Evolutionary conservation across 2,113 vertebrate species (phyloP).

Genomic region (Nerophis lumbriciformis): DNA sequence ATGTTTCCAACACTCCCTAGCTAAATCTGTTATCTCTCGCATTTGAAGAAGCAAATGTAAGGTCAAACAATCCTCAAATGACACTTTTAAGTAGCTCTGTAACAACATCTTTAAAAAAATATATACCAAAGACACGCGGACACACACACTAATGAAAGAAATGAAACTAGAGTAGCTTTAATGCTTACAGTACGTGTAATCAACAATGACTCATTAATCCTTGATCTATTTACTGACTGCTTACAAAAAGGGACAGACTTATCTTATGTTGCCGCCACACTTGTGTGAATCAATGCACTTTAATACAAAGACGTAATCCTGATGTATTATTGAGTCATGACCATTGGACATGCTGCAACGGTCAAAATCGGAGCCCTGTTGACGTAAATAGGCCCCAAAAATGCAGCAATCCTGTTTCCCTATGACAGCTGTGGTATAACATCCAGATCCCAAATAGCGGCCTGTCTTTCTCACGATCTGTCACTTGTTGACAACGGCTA

Average conservation of each 20-base stretch:
- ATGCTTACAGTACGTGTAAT: background rate
- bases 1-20: too few relatives aligned
- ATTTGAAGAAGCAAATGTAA: too few relatives aligned
- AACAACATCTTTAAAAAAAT: background rate
- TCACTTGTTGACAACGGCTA: constrained; percentile 68
- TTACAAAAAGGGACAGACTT: background rate
- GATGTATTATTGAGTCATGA: constrained; percentile 29
- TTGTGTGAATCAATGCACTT: background rate
- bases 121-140: too few relatives aligned
- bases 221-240: background rate
- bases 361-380: constrained; percentile 48
- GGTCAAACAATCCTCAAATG: too few relatives aligned
- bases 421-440: constrained; percentile 60
- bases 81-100: background rate
- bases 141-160: too few relatives aligned
- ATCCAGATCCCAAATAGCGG: constrained; percentile 59
- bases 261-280: too few relatives aligned
- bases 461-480: constrained; percentile 69
- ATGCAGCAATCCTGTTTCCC: constrained; percentile 37
- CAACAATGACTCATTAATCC: too few relatives aligned
- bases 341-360: constrained; percentile 18
- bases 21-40: too few relatives aligned
- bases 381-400: constrained; percentile 35
- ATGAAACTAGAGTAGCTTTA: background rate
- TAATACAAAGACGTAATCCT: background rate